Conservation (phyloP, 2,113 vertebrate species). For the Sylvietta virens region DNA sequence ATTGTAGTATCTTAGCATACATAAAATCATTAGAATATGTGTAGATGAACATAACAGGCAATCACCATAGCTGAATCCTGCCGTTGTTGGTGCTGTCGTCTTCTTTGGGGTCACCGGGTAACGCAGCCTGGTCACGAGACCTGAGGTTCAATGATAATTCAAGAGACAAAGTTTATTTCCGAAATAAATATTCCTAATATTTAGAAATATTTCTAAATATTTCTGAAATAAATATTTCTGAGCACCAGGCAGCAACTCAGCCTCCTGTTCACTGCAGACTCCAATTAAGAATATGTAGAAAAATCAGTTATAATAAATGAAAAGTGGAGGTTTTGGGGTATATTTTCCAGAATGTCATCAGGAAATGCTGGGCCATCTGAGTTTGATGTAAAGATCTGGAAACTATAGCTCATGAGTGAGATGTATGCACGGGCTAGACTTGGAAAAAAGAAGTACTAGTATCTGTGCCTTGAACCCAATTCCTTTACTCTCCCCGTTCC, state of each 20-base stretch:
- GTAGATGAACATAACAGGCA: not conserved
- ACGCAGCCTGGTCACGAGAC: slow-evolving; percentile 86
- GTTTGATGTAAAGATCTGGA: not conserved
- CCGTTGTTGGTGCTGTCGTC: slow-evolving; percentile 82
- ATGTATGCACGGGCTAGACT: not conserved
- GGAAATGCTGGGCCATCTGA: not conserved
- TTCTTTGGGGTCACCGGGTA: slow-evolving; percentile 84
- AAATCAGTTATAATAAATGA: not conserved
- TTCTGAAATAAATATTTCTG: no score
- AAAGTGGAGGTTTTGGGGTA: not conserved
- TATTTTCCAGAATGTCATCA: not conserved
- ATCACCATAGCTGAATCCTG: slow-evolving; percentile 94
- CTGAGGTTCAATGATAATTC: slow-evolving; percentile 62
- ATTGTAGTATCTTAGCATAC: not conserved
- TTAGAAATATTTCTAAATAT: no score
- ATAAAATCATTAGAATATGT: not conserved
- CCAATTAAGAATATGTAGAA: not conserved
- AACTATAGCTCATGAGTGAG: not conserved
- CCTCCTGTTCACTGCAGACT: not conserved
- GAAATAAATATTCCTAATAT: no score
- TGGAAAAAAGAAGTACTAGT: not conserved
- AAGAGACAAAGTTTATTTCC: not conserved
- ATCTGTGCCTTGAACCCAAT: not conserved
- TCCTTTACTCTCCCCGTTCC: not conserved
- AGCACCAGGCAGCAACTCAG: not conserved